Base-by-base conservation (phyloP, 1,140 invertebrate species). In the Aphaenogaster rudis region DNA sequence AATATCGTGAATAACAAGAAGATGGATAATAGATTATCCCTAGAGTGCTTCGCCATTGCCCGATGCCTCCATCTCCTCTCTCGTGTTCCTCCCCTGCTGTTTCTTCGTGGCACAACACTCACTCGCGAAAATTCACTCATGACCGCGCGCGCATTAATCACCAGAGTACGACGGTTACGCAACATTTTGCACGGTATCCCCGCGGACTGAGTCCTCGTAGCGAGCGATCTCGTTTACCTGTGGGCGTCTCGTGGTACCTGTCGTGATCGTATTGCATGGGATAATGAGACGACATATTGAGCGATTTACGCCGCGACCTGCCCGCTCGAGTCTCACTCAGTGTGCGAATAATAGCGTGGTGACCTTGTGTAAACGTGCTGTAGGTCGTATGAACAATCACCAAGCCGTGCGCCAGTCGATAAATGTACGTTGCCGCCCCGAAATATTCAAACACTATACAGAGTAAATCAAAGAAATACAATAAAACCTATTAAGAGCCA, bases 261-360 rank as follows among this genome's bases (percentile, higher is more conserved):
- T 15, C 15, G 33, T 33, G 64, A 67, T 67, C 64, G 1, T 21
- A 67, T 67, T 67, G 39, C 64, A n/a, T 39, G n/a, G 15, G n/a
- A 67, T 42, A 67, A 67, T 67, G 64, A 42, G 64, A 67, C 36
- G 39, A 67, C 39, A 67, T 6, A 21, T 15, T 8, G 9, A 67
- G 39, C 17, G 64, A 45, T 67, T 67, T 42, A 67, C 36, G 2
- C 15, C 63, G 15, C 36, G 17, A 39, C 17, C 39, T 64, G 15
- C 15, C 15, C n/a, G 39, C 36, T 42, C 36, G 9, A 42, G n/a
- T 13, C 1, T 67, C 36, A 39, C 1, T 67, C 36, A 39, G 7
- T 64, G 0, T n/a, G 15, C 17, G 8, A 67, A 42, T 67, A n/a
- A 67, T 42, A 67, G 6, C 9, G n/a, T 39, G n/a, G 9, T n/a